These are phyloP conservation scores for Eubasilissa regina DNA, from an alignment of 1,140 invertebrate species.

Conservation along the genomic window DNA sequence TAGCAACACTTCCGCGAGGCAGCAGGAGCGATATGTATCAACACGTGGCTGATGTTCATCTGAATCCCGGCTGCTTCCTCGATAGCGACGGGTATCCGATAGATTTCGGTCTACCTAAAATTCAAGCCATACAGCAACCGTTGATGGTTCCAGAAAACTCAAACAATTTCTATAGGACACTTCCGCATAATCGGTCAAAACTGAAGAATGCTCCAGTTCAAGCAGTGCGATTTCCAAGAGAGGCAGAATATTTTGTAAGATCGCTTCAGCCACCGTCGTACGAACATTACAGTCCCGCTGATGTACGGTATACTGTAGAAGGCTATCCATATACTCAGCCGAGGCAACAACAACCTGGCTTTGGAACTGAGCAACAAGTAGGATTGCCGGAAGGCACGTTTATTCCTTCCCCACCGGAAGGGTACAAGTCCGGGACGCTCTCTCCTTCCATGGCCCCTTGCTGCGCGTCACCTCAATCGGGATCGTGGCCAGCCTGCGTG, in stretches of 20 bases:
- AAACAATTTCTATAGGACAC: slow-evolving; percentile 77
- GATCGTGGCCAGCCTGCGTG: slow-evolving; percentile 46
- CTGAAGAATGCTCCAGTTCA: slow-evolving; percentile 76
- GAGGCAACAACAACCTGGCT: slow-evolving; percentile 66
- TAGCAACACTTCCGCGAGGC: slow-evolving; percentile 71
- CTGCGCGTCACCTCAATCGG: slow-evolving; percentile 58
- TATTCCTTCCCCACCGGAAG: slow-evolving; percentile 80
- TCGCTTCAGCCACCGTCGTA: slow-evolving; percentile 66
- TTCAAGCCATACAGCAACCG: slow-evolving; percentile 72
- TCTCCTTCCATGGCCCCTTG: slow-evolving; percentile 62
- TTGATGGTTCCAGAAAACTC: slow-evolving; percentile 69
- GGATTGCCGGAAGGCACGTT: slow-evolving; percentile 74
- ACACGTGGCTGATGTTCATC: slow-evolving; percentile 78
- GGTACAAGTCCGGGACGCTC: slow-evolving; percentile 73
- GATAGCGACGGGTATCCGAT: slow-evolving; percentile 84
- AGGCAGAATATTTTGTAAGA: slow-evolving; percentile 75
- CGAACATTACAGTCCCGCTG: slow-evolving; percentile 74
- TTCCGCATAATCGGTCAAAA: slow-evolving; percentile 79
- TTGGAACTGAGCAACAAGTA: slow-evolving; percentile 66
- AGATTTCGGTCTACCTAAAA: slow-evolving; percentile 85
- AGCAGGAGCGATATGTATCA: slow-evolving; percentile 71
- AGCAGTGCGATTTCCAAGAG: slow-evolving; percentile 76
- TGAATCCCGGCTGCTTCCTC: slow-evolving; percentile 79
- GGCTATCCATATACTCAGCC: slow-evolving; percentile 79
- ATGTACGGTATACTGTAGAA: slow-evolving; percentile 84